phyloP scores from a whole-genome alignment of 2,113 vertebrate species.

The Burhinus bistriatus region DNA sequence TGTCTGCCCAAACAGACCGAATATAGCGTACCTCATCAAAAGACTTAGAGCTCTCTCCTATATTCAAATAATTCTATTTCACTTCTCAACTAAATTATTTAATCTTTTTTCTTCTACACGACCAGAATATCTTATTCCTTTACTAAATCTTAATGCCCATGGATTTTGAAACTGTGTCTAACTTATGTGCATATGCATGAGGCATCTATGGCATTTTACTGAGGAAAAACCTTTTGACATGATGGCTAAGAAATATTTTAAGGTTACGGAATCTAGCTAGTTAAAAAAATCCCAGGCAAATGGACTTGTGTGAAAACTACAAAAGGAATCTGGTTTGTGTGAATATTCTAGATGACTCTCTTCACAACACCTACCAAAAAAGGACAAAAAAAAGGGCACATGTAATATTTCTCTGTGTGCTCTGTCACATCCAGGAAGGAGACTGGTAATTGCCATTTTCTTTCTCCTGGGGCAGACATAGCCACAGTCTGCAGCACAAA shows the following conservation, averaged over 20 bases:
- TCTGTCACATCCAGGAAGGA: background rate
- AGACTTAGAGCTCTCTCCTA: background rate
- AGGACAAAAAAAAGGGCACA: background rate
- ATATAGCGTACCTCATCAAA: background rate
- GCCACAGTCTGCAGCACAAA: background rate
- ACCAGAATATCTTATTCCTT: background rate
- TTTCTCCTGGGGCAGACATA: background rate
- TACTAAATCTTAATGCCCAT: background rate
- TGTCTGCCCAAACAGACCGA: background rate
- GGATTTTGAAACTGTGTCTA: background rate
- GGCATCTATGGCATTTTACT: background rate
- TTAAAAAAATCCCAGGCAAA: background rate
- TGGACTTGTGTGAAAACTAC: background rate
- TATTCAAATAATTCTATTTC: background rate
- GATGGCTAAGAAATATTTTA: background rate
- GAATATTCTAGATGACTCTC: background rate
- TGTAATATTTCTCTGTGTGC: background rate
- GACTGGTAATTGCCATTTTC: background rate
- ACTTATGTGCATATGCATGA: background rate
- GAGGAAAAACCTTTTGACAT: background rate
- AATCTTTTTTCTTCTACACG: background rate
- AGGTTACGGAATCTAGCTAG: background rate
- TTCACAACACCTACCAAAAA: background rate
- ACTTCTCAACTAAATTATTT: background rate
- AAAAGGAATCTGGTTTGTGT: background rate